Percentiles rank a stretch among this genome's conserved stretches.
Evolutionary conservation across 2,888 invertebrate species (phyloP).

Genomic region (Drosophila mettleri): DNA sequence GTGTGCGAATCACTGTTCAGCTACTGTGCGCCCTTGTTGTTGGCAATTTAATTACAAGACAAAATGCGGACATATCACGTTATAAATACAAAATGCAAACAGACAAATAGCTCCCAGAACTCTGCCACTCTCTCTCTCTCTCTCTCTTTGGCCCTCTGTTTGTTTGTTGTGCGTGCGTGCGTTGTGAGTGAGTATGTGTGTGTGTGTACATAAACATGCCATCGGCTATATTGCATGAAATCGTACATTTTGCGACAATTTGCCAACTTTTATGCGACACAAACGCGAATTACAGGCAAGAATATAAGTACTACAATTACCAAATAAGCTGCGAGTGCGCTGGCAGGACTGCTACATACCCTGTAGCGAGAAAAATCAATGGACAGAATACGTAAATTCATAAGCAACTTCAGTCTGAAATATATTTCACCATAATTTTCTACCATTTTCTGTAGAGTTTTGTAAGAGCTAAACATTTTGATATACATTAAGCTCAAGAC

Average conservation of each 20-base stretch:
- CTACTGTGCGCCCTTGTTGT: conserved; percentile 23
- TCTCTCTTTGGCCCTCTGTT: background rate
- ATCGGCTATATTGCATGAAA: conserved; percentile 11
- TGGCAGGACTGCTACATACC: conserved; percentile 1
- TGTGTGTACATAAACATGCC: conserved; percentile 19
- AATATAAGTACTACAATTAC: conserved; percentile 12
- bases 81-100: conserved; percentile 63
- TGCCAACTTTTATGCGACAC: conserved; percentile 23
- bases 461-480: no score
- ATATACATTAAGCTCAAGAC: background rate
- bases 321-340: no score
- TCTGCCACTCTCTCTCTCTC: background rate
- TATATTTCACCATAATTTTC: background rate
- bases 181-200: background rate
- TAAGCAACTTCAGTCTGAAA: background rate
- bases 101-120: conserved; percentile 15
- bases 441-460: background rate
- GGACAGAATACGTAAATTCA: background rate
- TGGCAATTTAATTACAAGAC: conserved; percentile 71
- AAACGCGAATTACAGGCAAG: conserved; percentile 9
- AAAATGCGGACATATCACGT: conserved; percentile 69
- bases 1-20: conserved; percentile 35
- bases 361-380: background rate
- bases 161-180: conserved; percentile 5
- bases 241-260: conserved; percentile 25